These are phyloP conservation scores for Sphenodon punctatus DNA, from an alignment of 2,797 vertebrate species.

Conservation along the genomic window DNA sequence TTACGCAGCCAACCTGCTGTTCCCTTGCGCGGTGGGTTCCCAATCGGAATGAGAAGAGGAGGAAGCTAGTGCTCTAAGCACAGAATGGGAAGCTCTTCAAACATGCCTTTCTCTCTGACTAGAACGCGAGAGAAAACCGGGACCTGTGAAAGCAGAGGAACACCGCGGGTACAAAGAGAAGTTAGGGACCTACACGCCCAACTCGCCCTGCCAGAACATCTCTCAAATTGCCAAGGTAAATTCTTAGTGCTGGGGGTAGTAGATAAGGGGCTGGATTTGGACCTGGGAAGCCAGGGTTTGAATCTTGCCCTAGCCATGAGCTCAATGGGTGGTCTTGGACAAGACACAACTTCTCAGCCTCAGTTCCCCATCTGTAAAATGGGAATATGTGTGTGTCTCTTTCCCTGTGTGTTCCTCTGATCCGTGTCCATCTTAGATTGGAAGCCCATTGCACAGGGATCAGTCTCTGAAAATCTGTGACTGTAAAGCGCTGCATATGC, in stretches of 20 bases:
- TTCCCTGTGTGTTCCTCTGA: no score
- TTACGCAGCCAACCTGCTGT: neutral
- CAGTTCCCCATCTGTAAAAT: no score
- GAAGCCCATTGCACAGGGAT: no score
- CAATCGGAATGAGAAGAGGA: neutral
- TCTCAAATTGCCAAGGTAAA: slow-evolving; percentile 55
- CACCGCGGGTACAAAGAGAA: slow-evolving; percentile 39
- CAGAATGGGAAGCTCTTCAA: neutral
- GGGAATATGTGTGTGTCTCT: no score
- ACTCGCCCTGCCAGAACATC: slow-evolving; percentile 48
- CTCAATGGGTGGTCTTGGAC: no score
- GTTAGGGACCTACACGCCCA: slow-evolving; percentile 53
- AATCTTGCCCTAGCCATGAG: no score
- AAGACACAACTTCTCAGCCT: no score
- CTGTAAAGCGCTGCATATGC: no score
- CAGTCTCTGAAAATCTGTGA: no score
- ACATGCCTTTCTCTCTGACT: neutral
- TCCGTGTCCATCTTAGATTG: no score
- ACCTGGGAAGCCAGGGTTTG: no score
- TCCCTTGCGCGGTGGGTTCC: neutral
- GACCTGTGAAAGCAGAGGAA: slow-evolving; percentile 24
- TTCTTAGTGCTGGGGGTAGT: neutral
- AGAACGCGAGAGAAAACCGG: slow-evolving; percentile 31
- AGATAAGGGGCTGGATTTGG: no score
- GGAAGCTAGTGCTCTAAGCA: neutral